Evolutionary conservation across 1,140 invertebrate genomes (phyloP).

Genomic region (Eciton burchellii): DNA sequence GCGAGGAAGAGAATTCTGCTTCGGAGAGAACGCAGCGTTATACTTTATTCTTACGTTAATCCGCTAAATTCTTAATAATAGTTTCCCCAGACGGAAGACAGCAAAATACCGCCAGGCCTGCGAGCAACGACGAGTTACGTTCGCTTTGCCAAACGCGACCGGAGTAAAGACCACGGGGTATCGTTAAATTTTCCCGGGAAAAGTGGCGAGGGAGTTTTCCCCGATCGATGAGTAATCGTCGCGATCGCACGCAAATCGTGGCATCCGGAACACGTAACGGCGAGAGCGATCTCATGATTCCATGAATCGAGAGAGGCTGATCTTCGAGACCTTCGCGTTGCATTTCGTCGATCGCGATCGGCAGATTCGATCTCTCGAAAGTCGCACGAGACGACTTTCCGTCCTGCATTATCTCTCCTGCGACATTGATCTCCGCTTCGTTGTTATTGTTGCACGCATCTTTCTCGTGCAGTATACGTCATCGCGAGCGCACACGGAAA

Average conservation of each 20-base stretch:
- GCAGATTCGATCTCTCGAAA: background rate
- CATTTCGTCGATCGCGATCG: no score
- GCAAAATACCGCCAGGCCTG: conserved; percentile 30
- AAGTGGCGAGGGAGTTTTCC: conserved; percentile 4
- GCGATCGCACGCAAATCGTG: background rate
- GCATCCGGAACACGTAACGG: background rate
- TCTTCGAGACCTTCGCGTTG: no score
- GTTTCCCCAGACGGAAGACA: conserved; percentile 27
- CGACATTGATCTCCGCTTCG: background rate
- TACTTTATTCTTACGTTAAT: conserved; percentile 53
- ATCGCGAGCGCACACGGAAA: conserved; percentile 13
- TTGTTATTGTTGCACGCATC: background rate
- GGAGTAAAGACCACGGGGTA: conserved; percentile 16
- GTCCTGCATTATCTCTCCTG: background rate
- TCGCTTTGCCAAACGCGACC: conserved; percentile 17
- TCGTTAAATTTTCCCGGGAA: conserved; percentile 35
- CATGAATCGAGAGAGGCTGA: background rate
- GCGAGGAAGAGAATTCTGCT: conserved; percentile 12
- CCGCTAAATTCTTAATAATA: conserved; percentile 53
- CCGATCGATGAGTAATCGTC: background rate
- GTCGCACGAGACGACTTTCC: background rate
- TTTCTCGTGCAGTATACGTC: background rate
- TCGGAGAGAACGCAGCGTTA: conserved; percentile 25
- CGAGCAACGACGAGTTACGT: conserved; percentile 22
- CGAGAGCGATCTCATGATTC: background rate